A percentile compares a stretch with the other conserved stretches of the same genome.
Evolutionary conservation across 2,113 vertebrate species (phyloP).

Genomic region (Epinephelus fuscoguttatus): DNA sequence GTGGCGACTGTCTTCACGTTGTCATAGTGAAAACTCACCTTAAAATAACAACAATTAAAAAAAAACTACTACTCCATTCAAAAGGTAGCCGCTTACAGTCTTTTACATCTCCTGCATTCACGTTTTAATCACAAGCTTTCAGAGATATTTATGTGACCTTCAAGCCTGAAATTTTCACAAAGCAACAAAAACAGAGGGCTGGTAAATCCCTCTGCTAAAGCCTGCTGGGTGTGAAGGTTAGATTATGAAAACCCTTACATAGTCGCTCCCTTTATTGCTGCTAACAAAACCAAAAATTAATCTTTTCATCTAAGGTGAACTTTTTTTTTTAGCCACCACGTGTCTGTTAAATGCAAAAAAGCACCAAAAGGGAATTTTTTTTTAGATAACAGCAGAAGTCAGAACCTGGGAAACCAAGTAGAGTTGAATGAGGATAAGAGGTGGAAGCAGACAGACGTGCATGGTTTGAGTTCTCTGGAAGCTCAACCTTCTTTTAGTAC

Average conservation of each 20-base stretch:
- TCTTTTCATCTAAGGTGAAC: constrained; percentile 39
- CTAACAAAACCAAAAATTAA: constrained; percentile 43
- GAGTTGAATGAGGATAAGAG: constrained; percentile 18
- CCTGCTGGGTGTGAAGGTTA: constrained; percentile 71
- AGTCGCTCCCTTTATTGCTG: constrained; percentile 42
- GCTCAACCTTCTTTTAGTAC: constrained; percentile 90
- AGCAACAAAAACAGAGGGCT: constrained; percentile 60
- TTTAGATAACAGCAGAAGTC: constrained; percentile 28
- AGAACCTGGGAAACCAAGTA: constrained; percentile 28
- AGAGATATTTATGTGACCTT: constrained; percentile 70
- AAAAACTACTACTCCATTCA: constrained; percentile 19
- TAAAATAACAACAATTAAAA: neutral
- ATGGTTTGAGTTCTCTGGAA: constrained; percentile 86
- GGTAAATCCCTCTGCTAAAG: constrained; percentile 63
- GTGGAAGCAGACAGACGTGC: constrained; percentile 52
- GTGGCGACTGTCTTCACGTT: constrained; percentile 58
- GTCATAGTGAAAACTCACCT: constrained; percentile 58
- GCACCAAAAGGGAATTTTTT: neutral
- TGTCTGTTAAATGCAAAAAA: constrained; percentile 22
- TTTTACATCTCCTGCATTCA: constrained; percentile 49
- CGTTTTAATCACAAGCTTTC: constrained; percentile 45
- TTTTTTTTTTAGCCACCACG: neutral
- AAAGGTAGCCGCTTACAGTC: neutral
- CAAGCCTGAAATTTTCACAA: constrained; percentile 58
- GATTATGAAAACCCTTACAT: constrained; percentile 63